A percentile compares a stretch with the other conserved stretches of the same genome.
Conservation (phyloP, 2,797 vertebrate genomes). For the Poecilia velifera region DNA sequence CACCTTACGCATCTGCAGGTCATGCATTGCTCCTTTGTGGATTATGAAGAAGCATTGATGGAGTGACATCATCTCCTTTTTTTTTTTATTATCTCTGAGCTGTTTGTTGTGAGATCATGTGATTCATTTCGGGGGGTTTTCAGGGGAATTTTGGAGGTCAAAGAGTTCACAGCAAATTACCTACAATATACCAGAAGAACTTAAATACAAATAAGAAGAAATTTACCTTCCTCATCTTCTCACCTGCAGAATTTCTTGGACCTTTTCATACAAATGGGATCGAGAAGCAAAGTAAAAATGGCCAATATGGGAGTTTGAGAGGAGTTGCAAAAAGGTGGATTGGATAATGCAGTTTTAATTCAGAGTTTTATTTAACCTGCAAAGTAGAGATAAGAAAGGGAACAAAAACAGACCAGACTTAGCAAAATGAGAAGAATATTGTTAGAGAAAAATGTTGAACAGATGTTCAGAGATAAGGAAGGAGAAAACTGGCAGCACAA, state of each 20-base stretch:
- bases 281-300: not conserved
- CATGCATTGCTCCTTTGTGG: conserved; percentile 10
- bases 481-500: not conserved
- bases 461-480: not conserved
- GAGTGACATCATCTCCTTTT: conserved; percentile 19
- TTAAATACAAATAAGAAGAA: not conserved
- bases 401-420: not conserved
- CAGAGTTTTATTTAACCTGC: not conserved
- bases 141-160: not conserved
- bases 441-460: not conserved
- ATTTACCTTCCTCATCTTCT: not conserved
- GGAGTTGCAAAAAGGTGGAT: not conserved
- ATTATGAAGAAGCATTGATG: not conserved
- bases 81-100: not conserved
- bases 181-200: not conserved
- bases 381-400: not conserved
- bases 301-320: not conserved
- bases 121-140: not conserved
- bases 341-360: not conserved
- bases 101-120: not conserved
- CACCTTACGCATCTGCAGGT: conserved; percentile 20
- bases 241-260: not conserved
- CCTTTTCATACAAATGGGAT: not conserved
- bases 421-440: not conserved
- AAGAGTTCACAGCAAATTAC: not conserved